phyloP scores from a whole-genome alignment of 2,888 invertebrate species.

The Yponomeuta malinellus region DNA sequence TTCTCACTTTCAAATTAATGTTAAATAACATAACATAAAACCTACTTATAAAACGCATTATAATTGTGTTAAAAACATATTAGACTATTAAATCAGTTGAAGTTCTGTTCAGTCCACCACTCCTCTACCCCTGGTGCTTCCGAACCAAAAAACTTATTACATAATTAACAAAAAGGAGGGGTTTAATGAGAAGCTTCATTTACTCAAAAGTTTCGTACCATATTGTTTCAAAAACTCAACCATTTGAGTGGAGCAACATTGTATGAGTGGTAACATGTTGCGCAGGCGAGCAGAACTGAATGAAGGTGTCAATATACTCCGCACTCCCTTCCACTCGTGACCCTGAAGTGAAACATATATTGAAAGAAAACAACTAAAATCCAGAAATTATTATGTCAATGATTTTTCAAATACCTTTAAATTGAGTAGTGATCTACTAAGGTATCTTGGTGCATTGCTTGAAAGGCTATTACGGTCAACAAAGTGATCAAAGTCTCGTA shows the following conservation, averaged over 20 bases:
- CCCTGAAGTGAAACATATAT: slow-evolving; percentile 38
- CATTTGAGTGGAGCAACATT: slow-evolving; percentile 63
- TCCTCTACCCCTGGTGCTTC: too few species aligned
- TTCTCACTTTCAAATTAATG: too few species aligned
- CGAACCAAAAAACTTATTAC: neutral
- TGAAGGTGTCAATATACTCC: slow-evolving; percentile 69
- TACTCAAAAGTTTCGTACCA: slow-evolving; percentile 33
- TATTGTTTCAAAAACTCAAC: slow-evolving; percentile 53
- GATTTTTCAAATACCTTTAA: slow-evolving; percentile 47
- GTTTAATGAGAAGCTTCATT: neutral
- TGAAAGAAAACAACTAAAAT: slow-evolving; percentile 13
- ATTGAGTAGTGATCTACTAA: slow-evolving; percentile 58
- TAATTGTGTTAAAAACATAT: too few species aligned
- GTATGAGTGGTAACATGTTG: slow-evolving; percentile 65
- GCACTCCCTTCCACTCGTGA: slow-evolving; percentile 69
- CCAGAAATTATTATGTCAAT: neutral
- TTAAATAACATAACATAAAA: too few species aligned
- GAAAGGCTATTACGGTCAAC: slow-evolving; percentile 60
- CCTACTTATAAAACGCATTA: too few species aligned
- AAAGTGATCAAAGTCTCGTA: slow-evolving; percentile 77
- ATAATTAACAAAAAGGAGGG: neutral
- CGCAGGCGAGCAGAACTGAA: slow-evolving; percentile 73
- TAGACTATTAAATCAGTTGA: too few species aligned
- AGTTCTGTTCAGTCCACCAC: too few species aligned
- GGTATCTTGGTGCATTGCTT: slow-evolving; percentile 50